Base-by-base conservation (phyloP, 2,888 invertebrate genomes). In the Caenorhabditis afra region DNA sequence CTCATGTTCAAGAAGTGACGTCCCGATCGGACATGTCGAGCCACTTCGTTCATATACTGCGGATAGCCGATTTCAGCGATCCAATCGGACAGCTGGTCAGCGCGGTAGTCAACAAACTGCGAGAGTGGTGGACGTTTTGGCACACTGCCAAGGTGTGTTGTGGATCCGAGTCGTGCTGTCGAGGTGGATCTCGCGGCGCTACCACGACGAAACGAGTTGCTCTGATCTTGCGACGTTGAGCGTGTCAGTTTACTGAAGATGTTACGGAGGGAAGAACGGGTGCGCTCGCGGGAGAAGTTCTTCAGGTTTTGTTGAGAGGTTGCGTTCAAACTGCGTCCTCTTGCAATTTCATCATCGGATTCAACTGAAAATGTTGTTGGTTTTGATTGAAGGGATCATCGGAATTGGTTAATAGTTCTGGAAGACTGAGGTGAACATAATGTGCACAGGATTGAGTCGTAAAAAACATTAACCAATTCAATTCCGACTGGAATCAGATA, bases 11-110 rank as follows among this genome's bases (percentile, higher is more conserved):
- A 93, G 44, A 99, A 91, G 81, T 95, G 94, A 0, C 94, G 93
- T 8, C 95, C 94, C 41, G 93, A 93, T 82, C 94, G 94, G 0
- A 96, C 93, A 95, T 96, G 96, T 66, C 94, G 92, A 86, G 94
- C 94, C 16, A 94, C 94, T 78, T 95, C 94, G 0, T 93, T 92
- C 49, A 94, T 93, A 91, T 96, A 97, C 89, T 76, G 81, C 12
- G 80, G 68, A 61, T 81, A 85, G 20, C 85, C 85, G 49, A 83
- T 53, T 53, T 87, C 89, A 3, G 81, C 84, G 61, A 89, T 83
- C 88, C 89, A 89, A 45, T 86, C 87, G 22, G 81, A 62, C 12
- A 85, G 71, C 45, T 83, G 81, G 12, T 81, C 89, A 1, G 84
- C 81, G 29, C 81, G 70, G 90, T 90, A 90, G 65, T 89, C 88